Percentiles rank a stretch among this genome's conserved stretches.
phyloP scores from a whole-genome alignment of 2,888 invertebrate species.

The Stenotaenia linearis region DNA sequence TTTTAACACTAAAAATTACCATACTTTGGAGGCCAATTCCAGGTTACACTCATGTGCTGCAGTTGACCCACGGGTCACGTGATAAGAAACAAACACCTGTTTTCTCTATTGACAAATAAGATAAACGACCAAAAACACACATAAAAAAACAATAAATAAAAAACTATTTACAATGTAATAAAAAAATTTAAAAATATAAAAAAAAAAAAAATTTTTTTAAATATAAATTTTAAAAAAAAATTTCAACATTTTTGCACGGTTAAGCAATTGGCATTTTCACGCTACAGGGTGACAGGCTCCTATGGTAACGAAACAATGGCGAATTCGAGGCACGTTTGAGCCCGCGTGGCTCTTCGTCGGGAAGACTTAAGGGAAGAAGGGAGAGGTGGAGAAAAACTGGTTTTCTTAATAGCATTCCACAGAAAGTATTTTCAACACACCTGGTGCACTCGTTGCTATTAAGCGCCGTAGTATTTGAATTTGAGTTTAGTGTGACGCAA shows the following conservation, averaged over 20 bases:
- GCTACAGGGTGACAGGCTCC: neutral
- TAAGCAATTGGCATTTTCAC: neutral
- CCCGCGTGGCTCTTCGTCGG: neutral
- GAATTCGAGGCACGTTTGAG: neutral
- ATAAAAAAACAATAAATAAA: neutral
- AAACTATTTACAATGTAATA: neutral
- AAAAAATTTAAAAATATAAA: neutral
- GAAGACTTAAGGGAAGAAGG: neutral
- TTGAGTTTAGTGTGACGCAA: neutral
- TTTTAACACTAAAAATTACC: neutral
- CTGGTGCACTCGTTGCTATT: neutral
- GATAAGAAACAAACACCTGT: neutral
- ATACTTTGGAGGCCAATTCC: neutral
- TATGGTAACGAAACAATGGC: neutral
- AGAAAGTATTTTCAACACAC: constrained; percentile 4
- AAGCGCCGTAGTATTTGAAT: neutral
- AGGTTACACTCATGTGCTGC: neutral
- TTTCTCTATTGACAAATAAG: neutral
- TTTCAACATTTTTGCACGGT: neutral
- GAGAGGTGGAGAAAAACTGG: neutral
- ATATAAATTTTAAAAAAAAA: neutral
- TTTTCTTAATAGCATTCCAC: neutral
- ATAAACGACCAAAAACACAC: neutral
- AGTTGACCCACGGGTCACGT: neutral
- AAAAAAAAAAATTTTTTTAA: no score